A percentile compares a stretch with the other conserved stretches of the same genome.
Conservation (phyloP, 2,113 vertebrate species). For the Gnathonemus longibarbis region DNA sequence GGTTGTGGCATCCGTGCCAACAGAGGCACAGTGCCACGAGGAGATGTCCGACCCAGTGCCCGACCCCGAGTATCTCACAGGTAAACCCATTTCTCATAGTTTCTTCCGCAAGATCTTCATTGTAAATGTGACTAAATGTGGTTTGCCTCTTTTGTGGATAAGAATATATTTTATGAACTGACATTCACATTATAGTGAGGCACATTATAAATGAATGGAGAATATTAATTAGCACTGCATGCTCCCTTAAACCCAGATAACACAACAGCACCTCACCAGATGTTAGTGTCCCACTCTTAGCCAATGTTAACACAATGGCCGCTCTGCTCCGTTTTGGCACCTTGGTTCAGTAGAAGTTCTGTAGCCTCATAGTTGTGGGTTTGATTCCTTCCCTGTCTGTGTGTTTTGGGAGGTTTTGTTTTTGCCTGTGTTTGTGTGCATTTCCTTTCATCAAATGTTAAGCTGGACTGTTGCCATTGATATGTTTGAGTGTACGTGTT, state of each 20-base stretch:
- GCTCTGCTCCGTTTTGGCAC: background rate
- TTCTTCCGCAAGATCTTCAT: background rate
- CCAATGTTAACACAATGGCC: background rate
- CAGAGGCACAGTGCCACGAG: constrained; percentile 90
- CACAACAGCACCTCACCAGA: background rate
- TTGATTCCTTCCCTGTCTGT: constrained; percentile 55
- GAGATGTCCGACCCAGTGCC: constrained; percentile 85
- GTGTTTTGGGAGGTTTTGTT: constrained; percentile 51
- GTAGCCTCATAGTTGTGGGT: constrained; percentile 19
- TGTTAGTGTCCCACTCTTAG: background rate
- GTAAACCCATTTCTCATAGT: constrained; percentile 48
- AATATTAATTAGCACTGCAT: background rate
- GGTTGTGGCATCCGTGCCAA: constrained; percentile 83
- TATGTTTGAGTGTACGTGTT: background rate
- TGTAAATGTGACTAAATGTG: background rate
- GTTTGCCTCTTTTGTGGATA: background rate
- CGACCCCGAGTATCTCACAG: constrained; percentile 87
- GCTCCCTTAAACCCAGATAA: background rate
- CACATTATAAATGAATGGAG: background rate
- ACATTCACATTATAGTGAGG: background rate
- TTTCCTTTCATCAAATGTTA: background rate
- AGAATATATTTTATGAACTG: background rate
- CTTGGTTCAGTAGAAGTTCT: background rate
- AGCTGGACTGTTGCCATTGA: background rate
- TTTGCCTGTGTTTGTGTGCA: background rate